Evolutionary conservation across 2,888 invertebrate species (phyloP).

Genomic region (Baccha elongata): DNA sequence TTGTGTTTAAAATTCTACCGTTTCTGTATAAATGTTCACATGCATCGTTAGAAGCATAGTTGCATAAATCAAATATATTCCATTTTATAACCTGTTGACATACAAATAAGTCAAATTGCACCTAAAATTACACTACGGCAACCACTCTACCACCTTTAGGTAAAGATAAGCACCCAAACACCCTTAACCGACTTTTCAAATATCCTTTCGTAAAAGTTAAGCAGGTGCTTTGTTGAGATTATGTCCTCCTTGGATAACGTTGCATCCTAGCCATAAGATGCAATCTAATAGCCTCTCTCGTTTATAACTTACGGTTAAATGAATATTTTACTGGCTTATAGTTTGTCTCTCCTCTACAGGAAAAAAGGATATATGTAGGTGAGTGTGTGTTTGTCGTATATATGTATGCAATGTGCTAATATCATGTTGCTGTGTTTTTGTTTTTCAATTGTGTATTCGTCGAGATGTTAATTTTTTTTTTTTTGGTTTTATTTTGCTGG

Average conservation of each 20-base stretch:
- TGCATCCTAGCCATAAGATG: slow-evolving; percentile 43
- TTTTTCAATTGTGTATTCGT: background rate
- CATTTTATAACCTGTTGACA: background rate
- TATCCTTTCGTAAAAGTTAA: slow-evolving; percentile 63
- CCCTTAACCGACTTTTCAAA: slow-evolving; percentile 11
- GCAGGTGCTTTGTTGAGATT: slow-evolving; percentile 63
- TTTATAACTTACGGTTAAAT: slow-evolving; percentile 50
- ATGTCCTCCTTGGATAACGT: slow-evolving; percentile 29
- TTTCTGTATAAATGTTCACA: too few species aligned
- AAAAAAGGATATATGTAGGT: background rate
- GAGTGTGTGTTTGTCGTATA: background rate
- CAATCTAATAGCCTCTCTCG: slow-evolving; percentile 35
- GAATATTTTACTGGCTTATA: slow-evolving; percentile 45
- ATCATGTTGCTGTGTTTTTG: background rate
- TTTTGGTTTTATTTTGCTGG: background rate
- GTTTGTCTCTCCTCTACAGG: slow-evolving; percentile 4
- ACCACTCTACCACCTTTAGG: background rate
- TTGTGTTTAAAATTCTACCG: too few species aligned
- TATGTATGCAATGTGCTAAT: too few species aligned
- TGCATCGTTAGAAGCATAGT: background rate
- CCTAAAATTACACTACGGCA: slow-evolving; percentile 9
- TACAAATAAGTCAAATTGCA: background rate
- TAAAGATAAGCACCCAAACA: slow-evolving; percentile 1
- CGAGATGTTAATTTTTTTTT: slow-evolving; percentile 11
- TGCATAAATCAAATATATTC: background rate